Evolutionary conservation across 53 echinoderm and acorn worm species (phyloP).

Genomic region (Apostichopus leukothele): DNA sequence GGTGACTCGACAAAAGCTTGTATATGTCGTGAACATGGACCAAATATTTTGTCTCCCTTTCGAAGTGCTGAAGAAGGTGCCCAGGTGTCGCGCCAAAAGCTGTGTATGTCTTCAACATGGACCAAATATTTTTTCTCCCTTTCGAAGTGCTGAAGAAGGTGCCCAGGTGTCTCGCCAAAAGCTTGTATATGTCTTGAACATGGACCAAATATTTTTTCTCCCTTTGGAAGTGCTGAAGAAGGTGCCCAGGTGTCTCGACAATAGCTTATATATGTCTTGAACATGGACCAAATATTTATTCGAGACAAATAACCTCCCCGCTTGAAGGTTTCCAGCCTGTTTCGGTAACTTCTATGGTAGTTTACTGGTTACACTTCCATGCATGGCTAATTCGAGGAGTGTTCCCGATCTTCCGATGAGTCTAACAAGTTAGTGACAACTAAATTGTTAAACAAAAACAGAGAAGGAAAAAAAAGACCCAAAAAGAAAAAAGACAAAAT

Average conservation of each 20-base stretch:
- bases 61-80: not conserved
- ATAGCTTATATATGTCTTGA: not conserved
- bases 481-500: not conserved
- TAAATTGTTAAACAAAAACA: not conserved
- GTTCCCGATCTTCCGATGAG: not conserved
- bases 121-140: not conserved
- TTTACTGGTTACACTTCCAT: too few relatives aligned
- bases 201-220: too few relatives aligned
- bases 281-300: not conserved
- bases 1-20: too few relatives aligned
- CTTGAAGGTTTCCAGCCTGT: too few relatives aligned
- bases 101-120: not conserved
- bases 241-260: not conserved
- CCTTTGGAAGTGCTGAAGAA: too few relatives aligned
- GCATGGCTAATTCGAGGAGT: not conserved
- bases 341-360: too few relatives aligned
- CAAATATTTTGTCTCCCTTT: too few relatives aligned
- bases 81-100: not conserved
- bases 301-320: not conserved
- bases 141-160: too few relatives aligned
- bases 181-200: too few relatives aligned
- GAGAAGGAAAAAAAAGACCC: not conserved
- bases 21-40: too few relatives aligned
- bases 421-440: not conserved
- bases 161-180: too few relatives aligned